Evolutionary conservation across 2,113 vertebrate genomes (phyloP).

Genomic region (Diadophis punctatus): DNA sequence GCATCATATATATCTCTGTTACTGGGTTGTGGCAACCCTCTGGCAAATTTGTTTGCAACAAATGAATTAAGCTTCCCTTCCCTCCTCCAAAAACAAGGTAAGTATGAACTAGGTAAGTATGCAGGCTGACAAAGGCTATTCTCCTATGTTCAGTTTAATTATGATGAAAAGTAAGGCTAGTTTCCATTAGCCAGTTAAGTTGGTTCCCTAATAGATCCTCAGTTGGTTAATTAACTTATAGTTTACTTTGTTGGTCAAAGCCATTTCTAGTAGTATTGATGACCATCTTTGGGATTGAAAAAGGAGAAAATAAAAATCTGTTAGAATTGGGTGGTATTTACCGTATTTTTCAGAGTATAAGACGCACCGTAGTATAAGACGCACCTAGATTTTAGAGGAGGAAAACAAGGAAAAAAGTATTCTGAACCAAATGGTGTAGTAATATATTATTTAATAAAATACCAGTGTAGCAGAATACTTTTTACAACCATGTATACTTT

Average conservation of each 20-base stretch:
- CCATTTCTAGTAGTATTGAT: slow-evolving; percentile 49
- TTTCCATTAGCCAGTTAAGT: slow-evolving; percentile 57
- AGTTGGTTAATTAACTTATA: slow-evolving; percentile 60
- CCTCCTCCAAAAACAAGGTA: slow-evolving; percentile 21
- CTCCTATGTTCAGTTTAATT: slow-evolving; percentile 30
- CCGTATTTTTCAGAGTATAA: too few species aligned
- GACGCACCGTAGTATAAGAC: too few species aligned
- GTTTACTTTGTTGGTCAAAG: slow-evolving; percentile 54
- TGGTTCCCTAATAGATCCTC: slow-evolving; percentile 44
- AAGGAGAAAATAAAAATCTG: slow-evolving; percentile 30
- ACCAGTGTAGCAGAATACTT: too few species aligned
- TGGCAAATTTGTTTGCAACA: slow-evolving; percentile 10
- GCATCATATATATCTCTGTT: not conserved
- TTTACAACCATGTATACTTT: too few species aligned
- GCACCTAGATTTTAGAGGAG: too few species aligned
- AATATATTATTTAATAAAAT: too few species aligned
- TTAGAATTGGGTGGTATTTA: not conserved
- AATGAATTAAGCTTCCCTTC: not conserved
- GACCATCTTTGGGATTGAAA: slow-evolving; percentile 53
- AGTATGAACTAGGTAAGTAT: not conserved
- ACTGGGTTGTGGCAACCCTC: not conserved
- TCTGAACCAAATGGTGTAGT: too few species aligned
- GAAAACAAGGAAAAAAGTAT: too few species aligned
- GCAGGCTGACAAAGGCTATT: not conserved
- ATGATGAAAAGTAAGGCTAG: slow-evolving; percentile 35